Evolutionary conservation across 2,797 vertebrate species (phyloP), one percentile per base, ranked within the genome.

Genomic region (Tadarida brasiliensis): DNA sequence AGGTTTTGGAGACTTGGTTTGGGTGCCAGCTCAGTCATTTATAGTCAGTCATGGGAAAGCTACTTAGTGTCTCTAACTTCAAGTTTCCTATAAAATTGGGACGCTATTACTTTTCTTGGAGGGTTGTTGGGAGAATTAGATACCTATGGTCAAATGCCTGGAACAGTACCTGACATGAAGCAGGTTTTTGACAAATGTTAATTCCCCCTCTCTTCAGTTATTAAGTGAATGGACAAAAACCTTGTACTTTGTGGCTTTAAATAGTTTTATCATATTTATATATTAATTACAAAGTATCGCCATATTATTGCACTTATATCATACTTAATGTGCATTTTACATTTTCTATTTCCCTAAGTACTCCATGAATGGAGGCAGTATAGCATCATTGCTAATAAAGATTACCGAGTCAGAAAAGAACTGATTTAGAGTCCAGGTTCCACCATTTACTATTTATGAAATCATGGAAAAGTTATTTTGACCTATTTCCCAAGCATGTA

Each of bases 381-480:
- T 1, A 59, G 35, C 19, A 47, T 57, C 88, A 63, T 9, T 67
- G 51, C 2, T 83, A 93, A 49, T 7, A 73, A 2, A 90, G 30
- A 61, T 33, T 90, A 92, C 2, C 91, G 51, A 94, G 44, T 87
- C 22, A 86, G 35, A 71, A 71, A 73, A 89, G 70, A 85, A 90
- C 4, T 20, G 30, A 87, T 33, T 86, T 71, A 82, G 56, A 83
- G 76, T 24, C 6, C 47, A 20, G 49, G 33, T 95, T 83, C 30
- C 22, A 68, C 15, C 49, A n/a, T 49, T 61, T 88, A 82, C 35
- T 57, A 47, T 57, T 77, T 92, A 30, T 84, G 35, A 87, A 87
- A 87, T 51, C 19, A 94, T 11, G 28, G 61, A 65, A 65, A 81
- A 83, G 12, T 77, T 88, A 68, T 70, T 65, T 39, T 68, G 33